Evolutionary conservation across 2,797 vertebrate species (phyloP).

Genomic region (Acanthurus lineatus): DNA sequence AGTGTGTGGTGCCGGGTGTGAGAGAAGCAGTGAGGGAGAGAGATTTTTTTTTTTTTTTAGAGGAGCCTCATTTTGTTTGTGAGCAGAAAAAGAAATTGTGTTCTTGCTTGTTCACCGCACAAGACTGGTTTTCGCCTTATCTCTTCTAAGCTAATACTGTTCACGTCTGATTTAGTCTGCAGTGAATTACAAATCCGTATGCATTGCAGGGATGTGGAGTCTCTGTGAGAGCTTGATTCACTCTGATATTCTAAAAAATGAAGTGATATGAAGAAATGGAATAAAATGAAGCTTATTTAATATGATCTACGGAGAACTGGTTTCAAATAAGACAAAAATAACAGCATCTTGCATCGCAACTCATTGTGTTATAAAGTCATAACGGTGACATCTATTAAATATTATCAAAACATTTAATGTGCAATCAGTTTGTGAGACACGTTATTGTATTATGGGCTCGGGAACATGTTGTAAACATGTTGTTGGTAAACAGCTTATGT

Average conservation of each 20-base stretch:
- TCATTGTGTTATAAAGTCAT: not conserved
- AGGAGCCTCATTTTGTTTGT: conserved; percentile 61
- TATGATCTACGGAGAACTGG: conserved; percentile 18
- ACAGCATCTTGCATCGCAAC: not conserved
- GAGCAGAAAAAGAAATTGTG: conserved; percentile 56
- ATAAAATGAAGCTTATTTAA: conserved; percentile 40
- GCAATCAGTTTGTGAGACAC: too few species aligned
- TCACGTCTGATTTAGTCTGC: conserved; percentile 64
- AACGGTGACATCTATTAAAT: not conserved
- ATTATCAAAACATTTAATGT: not conserved
- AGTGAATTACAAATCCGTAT: conserved; percentile 62
- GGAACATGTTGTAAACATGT: too few species aligned
- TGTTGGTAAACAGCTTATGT: too few species aligned
- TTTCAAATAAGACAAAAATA: not conserved
- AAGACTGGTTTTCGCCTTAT: conserved; percentile 57
- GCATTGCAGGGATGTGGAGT: conserved; percentile 26
- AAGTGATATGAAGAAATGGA: conserved; percentile 34
- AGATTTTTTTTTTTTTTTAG: conserved; percentile 15
- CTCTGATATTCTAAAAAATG: conserved; percentile 40
- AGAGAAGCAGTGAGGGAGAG: conserved; percentile 4
- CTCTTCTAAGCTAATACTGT: conserved; percentile 58
- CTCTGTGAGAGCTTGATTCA: conserved; percentile 39
- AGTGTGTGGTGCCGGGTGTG: not conserved
- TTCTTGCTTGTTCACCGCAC: conserved; percentile 58
- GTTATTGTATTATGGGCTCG: too few species aligned